Conservation (phyloP, 37 sponge, comb jelly and placozoan genomes). For the Spongia lamella region DNA sequence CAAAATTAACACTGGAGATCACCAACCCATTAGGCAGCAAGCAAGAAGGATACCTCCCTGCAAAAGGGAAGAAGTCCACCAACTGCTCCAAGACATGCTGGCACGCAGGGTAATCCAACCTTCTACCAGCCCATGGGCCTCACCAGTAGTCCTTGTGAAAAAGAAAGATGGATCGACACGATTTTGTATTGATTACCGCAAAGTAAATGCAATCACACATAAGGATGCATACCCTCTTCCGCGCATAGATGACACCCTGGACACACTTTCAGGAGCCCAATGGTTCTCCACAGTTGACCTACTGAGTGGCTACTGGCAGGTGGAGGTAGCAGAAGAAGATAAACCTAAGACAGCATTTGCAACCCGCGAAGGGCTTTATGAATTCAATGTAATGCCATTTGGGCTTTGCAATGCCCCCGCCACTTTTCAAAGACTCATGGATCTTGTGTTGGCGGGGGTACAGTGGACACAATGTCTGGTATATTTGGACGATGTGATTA, state of each 20-base stretch:
- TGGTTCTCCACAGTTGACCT: conserved; percentile 47
- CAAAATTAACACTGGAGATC: conserved; percentile 39
- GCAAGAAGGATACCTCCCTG: conserved; percentile 31
- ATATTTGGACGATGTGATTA: conserved; percentile 27
- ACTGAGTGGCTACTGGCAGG: conserved; percentile 37
- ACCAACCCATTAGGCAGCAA: conserved; percentile 28
- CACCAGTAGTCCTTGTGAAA: conserved; percentile 28
- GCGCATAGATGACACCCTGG: conserved; percentile 33
- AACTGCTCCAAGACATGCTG: conserved; percentile 34
- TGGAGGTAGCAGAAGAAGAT: conserved; percentile 25
- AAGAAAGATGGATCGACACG: conserved; percentile 45
- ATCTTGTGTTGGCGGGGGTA: conserved; percentile 15
- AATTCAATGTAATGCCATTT: conserved; percentile 35
- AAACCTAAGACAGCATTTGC: conserved; percentile 35
- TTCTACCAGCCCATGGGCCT: conserved; percentile 33
- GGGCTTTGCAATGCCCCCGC: conserved; percentile 39
- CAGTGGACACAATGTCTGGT: conserved; percentile 3
- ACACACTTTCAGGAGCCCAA: conserved; percentile 33
- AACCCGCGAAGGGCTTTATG: conserved; percentile 19
- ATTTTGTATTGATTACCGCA: conserved; percentile 56
- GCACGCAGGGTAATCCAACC: conserved; percentile 22
- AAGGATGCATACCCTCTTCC: conserved; percentile 57
- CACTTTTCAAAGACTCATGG: conserved; percentile 32
- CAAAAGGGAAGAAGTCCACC: conserved; percentile 15
- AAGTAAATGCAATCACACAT: conserved; percentile 29